These are phyloP conservation scores for Amyelois transitella DNA, from an alignment of 1,140 invertebrate genomes.

Conservation along the genomic window DNA sequence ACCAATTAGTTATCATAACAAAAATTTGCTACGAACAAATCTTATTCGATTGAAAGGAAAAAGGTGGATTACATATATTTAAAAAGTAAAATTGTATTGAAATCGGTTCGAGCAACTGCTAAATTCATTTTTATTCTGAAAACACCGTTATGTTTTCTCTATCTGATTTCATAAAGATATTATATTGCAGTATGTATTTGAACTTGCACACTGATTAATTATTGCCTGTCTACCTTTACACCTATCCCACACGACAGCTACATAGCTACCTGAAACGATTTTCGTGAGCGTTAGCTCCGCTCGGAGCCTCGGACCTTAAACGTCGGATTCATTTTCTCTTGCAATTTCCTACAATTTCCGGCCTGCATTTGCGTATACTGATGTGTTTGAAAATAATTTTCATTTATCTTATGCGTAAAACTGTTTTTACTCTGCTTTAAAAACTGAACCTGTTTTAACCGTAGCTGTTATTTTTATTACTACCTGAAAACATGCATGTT, in stretches of 20 bases:
- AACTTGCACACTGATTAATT: too few species aligned
- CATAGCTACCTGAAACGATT: conserved; percentile 20
- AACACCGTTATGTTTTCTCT: too few species aligned
- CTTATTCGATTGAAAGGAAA: too few species aligned
- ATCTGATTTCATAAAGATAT: too few species aligned
- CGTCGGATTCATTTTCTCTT: conserved; percentile 71
- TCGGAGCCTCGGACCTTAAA: conserved; percentile 56
- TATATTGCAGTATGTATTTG: too few species aligned
- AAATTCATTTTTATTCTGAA: too few species aligned
- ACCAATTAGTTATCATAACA: too few species aligned
- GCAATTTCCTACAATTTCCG: conserved; percentile 74
- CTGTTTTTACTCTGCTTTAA: not conserved
- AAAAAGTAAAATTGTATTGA: too few species aligned
- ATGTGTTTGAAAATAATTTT: conserved; percentile 65
- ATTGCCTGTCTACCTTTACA: not conserved
- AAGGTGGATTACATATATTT: too few species aligned
- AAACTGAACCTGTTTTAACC: not conserved
- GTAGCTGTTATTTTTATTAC: not conserved
- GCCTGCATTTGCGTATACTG: conserved; percentile 54
- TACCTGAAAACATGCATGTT: too few species aligned
- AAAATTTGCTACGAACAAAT: too few species aligned
- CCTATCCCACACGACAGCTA: conserved; percentile 8
- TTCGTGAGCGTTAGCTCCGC: conserved; percentile 37
- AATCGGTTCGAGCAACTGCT: too few species aligned
- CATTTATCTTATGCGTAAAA: conserved; percentile 37